These are phyloP conservation scores for Halcyon badia DNA, from an alignment of 2,797 vertebrate genomes.

Conservation along the genomic window DNA sequence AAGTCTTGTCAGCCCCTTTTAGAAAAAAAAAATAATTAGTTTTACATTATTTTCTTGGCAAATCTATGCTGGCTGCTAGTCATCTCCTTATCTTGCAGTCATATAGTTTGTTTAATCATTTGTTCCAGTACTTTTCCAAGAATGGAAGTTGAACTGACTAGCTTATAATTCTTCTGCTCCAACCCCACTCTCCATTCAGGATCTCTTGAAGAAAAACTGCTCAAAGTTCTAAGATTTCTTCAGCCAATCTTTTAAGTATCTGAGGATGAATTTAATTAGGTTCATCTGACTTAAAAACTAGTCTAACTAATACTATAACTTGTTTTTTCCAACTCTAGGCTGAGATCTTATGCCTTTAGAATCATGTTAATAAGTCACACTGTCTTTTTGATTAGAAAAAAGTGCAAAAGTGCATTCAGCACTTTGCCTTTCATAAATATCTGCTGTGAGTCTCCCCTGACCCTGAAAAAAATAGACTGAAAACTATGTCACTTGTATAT, in stretches of 20 bases:
- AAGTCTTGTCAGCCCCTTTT: not conserved
- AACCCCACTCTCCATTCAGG: not conserved
- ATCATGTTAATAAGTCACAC: not conserved
- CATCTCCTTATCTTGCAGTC: not conserved
- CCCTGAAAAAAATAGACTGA: not conserved
- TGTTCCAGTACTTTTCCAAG: slow-evolving; percentile 25
- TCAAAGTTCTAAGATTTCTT: not conserved
- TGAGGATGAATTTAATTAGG: not conserved
- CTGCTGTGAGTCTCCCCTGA: not conserved
- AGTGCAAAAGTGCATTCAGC: not conserved
- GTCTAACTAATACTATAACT: not conserved
- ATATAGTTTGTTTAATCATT: not conserved
- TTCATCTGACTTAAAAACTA: not conserved
- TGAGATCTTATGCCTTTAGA: not conserved
- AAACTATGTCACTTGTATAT: not conserved
- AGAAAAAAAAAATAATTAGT: not conserved
- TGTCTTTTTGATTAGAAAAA: not conserved
- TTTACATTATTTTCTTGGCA: not conserved
- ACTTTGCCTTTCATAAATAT: not conserved
- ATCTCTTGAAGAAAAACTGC: not conserved
- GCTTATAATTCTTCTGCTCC: not conserved
- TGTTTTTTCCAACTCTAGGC: not conserved
- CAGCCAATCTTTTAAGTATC: not conserved
- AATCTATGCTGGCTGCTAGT: not conserved
- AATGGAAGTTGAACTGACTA: not conserved